These are phyloP conservation scores for Phlogophora meticulosa DNA, from an alignment of 2,888 invertebrate genomes.

Conservation along the genomic window DNA sequence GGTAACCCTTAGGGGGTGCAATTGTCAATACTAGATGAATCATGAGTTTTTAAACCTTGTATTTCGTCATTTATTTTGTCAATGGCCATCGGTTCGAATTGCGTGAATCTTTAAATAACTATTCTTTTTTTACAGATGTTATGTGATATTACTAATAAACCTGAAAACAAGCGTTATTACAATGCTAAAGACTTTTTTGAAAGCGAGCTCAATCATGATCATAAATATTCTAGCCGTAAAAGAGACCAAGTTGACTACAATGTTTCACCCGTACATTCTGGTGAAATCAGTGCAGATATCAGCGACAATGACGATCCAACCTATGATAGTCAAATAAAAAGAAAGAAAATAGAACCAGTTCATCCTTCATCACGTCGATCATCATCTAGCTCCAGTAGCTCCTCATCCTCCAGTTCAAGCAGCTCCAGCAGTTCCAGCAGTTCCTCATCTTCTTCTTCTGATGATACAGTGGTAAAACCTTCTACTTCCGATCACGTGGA, in stretches of 20 bases:
- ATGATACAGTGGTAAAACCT: slow-evolving; percentile 24
- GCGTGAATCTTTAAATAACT: slow-evolving; percentile 14
- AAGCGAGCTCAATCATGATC: slow-evolving; percentile 11
- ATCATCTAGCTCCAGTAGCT: slow-evolving; percentile 21
- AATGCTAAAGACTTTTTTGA: slow-evolving; percentile 20
- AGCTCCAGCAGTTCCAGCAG: slow-evolving; percentile 20
- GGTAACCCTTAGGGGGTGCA: slow-evolving; percentile 10
- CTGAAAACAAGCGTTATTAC: slow-evolving; percentile 18
- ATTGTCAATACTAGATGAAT: slow-evolving; percentile 20
- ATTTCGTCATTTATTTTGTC: slow-evolving; percentile 15
- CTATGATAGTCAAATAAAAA: slow-evolving; percentile 26
- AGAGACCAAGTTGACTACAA: slow-evolving; percentile 24
- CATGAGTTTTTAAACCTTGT: slow-evolving; percentile 23
- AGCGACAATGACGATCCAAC: slow-evolving; percentile 28
- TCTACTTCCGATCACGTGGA: slow-evolving; percentile 23
- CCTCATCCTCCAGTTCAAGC: slow-evolving; percentile 23
- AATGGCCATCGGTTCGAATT: slow-evolving; percentile 17
- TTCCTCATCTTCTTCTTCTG: slow-evolving; percentile 21
- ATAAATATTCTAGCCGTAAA: slow-evolving; percentile 23
- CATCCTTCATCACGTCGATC: slow-evolving; percentile 23
- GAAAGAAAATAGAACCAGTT: slow-evolving; percentile 25
- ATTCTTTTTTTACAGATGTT: slow-evolving; percentile 14
- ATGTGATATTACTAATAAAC: slow-evolving; percentile 15
- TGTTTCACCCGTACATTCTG: slow-evolving; percentile 28
- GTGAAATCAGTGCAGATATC: slow-evolving; percentile 19